These are phyloP conservation scores for Diadegma fenestrale DNA, from an alignment of 2,888 invertebrate species.

Conservation along the genomic window DNA sequence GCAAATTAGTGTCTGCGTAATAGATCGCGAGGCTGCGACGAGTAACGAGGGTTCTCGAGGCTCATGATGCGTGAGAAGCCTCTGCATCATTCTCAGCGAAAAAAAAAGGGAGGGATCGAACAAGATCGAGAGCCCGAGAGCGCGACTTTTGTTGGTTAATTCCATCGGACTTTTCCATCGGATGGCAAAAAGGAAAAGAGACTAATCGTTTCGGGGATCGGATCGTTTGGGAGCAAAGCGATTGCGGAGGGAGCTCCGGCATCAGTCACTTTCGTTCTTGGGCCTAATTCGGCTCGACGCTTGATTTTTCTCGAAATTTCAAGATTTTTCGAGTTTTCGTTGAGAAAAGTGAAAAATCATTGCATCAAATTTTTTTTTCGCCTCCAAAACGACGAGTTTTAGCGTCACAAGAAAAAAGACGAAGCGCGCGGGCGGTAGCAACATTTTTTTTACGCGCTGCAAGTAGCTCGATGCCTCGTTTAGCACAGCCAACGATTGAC, in stretches of 20 bases:
- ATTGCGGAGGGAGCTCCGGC: slow-evolving; percentile 25
- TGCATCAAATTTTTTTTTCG: background rate
- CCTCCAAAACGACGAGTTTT: background rate
- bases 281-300: slow-evolving; percentile 52
- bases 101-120: slow-evolving; percentile 15
- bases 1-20: background rate
- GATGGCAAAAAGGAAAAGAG: slow-evolving; percentile 4
- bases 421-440: background rate
- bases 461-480: slow-evolving; percentile 77
- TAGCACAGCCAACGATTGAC: slow-evolving; percentile 79
- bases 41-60: slow-evolving; percentile 6
- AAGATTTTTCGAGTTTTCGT: slow-evolving; percentile 23
- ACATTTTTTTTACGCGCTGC: slow-evolving; percentile 69
- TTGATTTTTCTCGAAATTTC: slow-evolving; percentile 16
- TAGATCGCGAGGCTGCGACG: background rate
- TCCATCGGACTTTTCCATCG: slow-evolving; percentile 55
- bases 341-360: no score
- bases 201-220: slow-evolving; percentile 60
- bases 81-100: slow-evolving; percentile 12
- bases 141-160: slow-evolving; percentile 36
- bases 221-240: slow-evolving; percentile 56
- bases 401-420: background rate
- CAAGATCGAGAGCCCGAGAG: slow-evolving; percentile 33
- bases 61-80: slow-evolving; percentile 6
- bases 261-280: slow-evolving; percentile 36